Percentiles rank a stretch among this genome's conserved stretches.
Conservation (phyloP, 2,113 vertebrate genomes). For the Notechis scutatus region DNA sequence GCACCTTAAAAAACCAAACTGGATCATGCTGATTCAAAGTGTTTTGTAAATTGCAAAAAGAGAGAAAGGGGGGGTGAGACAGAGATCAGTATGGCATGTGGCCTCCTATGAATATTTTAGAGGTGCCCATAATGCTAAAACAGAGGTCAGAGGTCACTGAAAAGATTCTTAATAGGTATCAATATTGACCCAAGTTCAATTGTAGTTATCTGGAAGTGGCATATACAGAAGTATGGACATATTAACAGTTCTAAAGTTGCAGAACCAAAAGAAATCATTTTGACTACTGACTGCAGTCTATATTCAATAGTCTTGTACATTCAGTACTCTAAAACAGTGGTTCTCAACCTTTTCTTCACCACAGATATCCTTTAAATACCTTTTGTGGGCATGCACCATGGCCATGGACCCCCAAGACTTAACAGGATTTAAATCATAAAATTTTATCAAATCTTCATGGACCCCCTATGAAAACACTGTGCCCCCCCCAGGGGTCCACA, state of each 20-base stretch:
- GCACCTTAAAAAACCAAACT: background rate
- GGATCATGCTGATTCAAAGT: background rate
- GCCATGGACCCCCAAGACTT: too few relatives aligned
- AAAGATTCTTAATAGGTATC: background rate
- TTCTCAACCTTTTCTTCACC: background rate
- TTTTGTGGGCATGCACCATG: background rate
- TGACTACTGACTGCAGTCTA: background rate
- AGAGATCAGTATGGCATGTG: background rate
- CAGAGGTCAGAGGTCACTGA: background rate
- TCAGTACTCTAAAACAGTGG: background rate
- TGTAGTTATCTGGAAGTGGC: background rate
- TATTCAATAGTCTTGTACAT: background rate
- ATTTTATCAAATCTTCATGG: background rate
- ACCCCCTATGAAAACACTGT: background rate
- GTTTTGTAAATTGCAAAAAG: background rate
- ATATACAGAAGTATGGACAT: too few relatives aligned
- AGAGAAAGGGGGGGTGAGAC: background rate
- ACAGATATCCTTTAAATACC: background rate
- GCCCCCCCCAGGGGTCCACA: rapidly evolving
- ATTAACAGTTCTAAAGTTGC: background rate
- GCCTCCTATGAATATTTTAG: background rate
- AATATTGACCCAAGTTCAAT: background rate
- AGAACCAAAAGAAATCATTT: background rate
- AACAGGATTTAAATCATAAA: background rate
- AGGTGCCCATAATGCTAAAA: background rate